These are phyloP conservation scores for Kryptolebias ocellatus DNA, from an alignment of 2,797 vertebrate genomes.

Conservation along the genomic window DNA sequence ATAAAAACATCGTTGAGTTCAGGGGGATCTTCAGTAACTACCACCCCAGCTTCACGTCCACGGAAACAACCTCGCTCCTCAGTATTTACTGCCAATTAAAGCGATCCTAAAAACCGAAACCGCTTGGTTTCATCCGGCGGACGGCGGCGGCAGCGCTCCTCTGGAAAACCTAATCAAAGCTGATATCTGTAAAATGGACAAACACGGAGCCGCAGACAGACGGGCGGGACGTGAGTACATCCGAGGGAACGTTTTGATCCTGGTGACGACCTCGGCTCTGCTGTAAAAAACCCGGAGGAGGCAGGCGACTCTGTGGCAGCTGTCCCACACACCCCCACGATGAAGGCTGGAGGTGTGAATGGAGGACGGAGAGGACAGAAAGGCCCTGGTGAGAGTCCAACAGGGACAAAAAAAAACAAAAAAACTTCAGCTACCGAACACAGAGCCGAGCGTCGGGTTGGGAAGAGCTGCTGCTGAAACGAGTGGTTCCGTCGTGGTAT, in stretches of 20 bases:
- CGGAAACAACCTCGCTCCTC: too few relatives aligned
- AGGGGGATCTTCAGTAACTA: too few relatives aligned
- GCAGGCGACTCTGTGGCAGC: constrained; percentile 49
- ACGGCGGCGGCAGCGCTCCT: constrained; percentile 11
- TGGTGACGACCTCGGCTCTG: constrained; percentile 56
- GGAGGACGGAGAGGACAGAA: constrained; percentile 46
- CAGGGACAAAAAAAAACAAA: constrained; percentile 44
- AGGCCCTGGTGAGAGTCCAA: constrained; percentile 56
- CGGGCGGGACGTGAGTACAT: neutral
- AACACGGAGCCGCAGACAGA: neutral
- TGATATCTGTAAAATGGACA: neutral
- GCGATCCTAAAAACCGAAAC: neutral
- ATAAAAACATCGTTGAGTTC: too few relatives aligned
- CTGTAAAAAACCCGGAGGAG: constrained; percentile 42
- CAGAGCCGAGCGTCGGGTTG: constrained; percentile 4
- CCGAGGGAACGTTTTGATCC: constrained; percentile 25
- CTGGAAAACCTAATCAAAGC: neutral
- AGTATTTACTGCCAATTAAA: too few relatives aligned
- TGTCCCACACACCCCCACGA: constrained; percentile 59
- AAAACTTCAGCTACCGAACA: constrained; percentile 48
- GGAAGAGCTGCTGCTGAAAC: constrained; percentile 7
- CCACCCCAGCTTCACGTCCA: too few relatives aligned
- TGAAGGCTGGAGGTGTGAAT: constrained; percentile 60
- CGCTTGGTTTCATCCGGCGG: constrained; percentile 7
- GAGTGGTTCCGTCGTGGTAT: constrained; percentile 13